phyloP scores from a whole-genome alignment of 2,888 invertebrate species.

The Tenthredo distinguenda region DNA sequence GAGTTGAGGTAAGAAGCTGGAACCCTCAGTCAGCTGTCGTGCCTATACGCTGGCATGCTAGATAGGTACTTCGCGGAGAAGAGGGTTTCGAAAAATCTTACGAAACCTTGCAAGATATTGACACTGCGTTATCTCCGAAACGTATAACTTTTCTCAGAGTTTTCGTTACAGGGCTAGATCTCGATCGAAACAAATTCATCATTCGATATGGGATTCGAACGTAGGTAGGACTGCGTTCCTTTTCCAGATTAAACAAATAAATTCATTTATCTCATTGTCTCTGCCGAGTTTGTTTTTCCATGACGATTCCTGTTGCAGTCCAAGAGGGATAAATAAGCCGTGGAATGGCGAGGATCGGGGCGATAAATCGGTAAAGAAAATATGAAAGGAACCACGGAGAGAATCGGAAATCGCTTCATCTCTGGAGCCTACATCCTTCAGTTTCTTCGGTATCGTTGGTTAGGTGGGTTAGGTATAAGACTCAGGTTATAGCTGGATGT shows the following conservation, averaged over 20 bases:
- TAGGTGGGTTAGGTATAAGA: background rate
- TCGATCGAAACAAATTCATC: background rate
- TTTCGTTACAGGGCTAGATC: background rate
- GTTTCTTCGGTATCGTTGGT: background rate
- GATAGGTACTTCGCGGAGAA: conserved; percentile 21
- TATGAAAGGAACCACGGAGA: background rate
- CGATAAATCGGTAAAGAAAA: conserved; percentile 30
- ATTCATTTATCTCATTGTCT: conserved; percentile 8
- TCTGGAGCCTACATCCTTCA: conserved; percentile 29
- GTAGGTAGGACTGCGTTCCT: background rate
- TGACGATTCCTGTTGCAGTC: background rate
- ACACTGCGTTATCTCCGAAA: background rate
- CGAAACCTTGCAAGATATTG: background rate
- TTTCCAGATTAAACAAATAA: background rate
- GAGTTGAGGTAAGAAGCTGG: conserved; percentile 16
- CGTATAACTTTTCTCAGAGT: background rate
- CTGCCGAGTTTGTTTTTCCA: background rate
- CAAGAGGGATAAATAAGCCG: background rate
- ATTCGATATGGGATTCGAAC: background rate
- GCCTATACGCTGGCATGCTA: background rate
- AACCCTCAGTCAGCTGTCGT: conserved; percentile 8
- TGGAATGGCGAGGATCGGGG: background rate
- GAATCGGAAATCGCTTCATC: conserved; percentile 41
- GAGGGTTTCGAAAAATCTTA: conserved; percentile 15
- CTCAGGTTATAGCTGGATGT: background rate